Base-by-base conservation (phyloP, 2,888 invertebrate species). In the Pristionchus japonicus region DNA sequence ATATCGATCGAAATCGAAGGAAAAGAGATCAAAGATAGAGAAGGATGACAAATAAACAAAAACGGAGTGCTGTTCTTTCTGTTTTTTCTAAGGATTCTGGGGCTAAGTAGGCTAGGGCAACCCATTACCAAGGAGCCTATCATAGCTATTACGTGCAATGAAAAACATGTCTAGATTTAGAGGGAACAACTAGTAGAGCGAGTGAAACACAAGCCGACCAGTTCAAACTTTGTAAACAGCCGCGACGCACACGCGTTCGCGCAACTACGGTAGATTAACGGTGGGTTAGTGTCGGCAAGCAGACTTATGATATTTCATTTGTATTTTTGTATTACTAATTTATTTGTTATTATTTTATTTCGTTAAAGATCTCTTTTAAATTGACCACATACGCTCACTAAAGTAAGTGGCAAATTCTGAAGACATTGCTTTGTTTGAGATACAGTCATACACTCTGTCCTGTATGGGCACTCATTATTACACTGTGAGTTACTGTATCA, bases 171-270 rank as follows among this genome's bases (percentile, higher is more conserved):
- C 31, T 17, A 37, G 31, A 20, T 20, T 20, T 70, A 37, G 70
- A 13, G 70, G 6, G 23, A 40, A 17, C 6, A 37, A 23, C 37
- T 37, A 34, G 37, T 9, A 9, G 4, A 70, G 31, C 37, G 23
- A 34, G 15, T 9, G 31, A 64, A 64, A 27, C n/a, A 9, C 67
- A 67, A 67, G 34, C 20, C 37, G 70, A 70, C 70, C 70, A 37
- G 70, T 70, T 70, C 37, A 37, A 70, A 67, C 64, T 67, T 67
- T n/a, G 57, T 67, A 70, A 70, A 70, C 70, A 70, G 57, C 3
- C 37, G 70, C 70, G 17, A 70, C 70, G 70, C 70, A 3, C 20
- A 7, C 64, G 64, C 34, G 34, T 31, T 13, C 70, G 34, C 37
- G 37, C 37, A 37, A 37, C 31, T 70, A 70, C 70, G 70, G 70